Evolutionary conservation across 2,113 vertebrate genomes (phyloP).

Genomic region (Anguilla japonica): DNA sequence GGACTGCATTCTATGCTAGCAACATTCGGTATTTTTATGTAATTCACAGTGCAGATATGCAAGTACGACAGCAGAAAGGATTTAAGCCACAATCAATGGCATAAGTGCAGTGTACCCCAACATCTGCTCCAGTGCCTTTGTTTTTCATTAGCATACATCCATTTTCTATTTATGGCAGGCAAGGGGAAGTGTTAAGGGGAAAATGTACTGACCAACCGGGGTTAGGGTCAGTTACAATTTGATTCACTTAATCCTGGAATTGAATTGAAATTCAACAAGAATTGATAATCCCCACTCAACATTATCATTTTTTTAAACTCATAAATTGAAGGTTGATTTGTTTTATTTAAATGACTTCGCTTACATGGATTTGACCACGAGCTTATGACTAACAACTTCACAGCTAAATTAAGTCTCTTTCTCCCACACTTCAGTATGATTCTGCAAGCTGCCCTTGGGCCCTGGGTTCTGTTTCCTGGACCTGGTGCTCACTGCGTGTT

Average conservation of each 20-base stretch:
- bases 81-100: background rate
- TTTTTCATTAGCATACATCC: background rate
- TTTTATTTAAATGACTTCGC: no score
- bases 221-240: no score
- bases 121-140: background rate
- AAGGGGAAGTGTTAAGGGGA: background rate
- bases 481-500: slow-evolving; percentile 61
- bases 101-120: background rate
- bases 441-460: slow-evolving; percentile 54
- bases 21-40: background rate
- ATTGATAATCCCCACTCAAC: no score
- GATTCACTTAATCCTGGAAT: no score
- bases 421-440: slow-evolving; percentile 44
- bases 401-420: background rate
- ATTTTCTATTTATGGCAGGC: background rate
- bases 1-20: background rate
- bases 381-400: background rate
- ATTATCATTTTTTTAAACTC: no score
- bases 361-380: no score
- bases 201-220: background rate
- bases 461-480: slow-evolving; percentile 39
- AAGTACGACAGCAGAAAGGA: background rate
- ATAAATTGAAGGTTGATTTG: no score
- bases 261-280: no score
- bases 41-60: background rate